Evolutionary conservation across 2,797 vertebrate genomes (phyloP), one percentile per base, ranked within the genome.

Genomic region (Menidia menidia): DNA sequence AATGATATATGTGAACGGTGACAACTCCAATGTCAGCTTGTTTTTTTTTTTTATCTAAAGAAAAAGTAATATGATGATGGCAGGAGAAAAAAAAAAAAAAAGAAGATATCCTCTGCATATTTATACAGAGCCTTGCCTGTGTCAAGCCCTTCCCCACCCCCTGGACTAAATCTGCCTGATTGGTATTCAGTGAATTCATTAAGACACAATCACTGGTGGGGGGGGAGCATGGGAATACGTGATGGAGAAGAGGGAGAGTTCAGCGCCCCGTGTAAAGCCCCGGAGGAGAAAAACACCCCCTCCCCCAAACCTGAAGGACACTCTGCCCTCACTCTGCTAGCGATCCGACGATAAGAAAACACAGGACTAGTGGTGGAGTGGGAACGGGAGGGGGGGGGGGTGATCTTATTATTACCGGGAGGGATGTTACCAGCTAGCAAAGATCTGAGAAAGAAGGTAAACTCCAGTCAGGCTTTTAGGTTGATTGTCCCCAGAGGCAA

Each of bases 111-210:
- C 63, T 75, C 64, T 75, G 75, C 86, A 88, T 89, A 85, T 80
- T 87, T 81, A 83, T 72, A 75, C 58, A 71, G 80, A 74, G 68
- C 76, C 67, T 73, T 39, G 67, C 71, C 80, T 72, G 63, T 75
- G 83, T 87, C 80, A 65, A 83, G 75, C 78, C 84, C 73, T 77
- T 77, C 87, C 87, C 88, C 85, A 80, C 88, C 87, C 90, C 83
- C 70, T 86, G 85, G 84, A 86, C 88, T 83, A 77, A 64, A 88
- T 74, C 87, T 51, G 78, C 78, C 88, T 93, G 75, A 92, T 94
- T 93, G 93, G 89, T 91, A 94, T 95, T 92, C 93, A 71, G 75
- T 80, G 87, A 93, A 93, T 93, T 94, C 90, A 93, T 91, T 90
- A 93, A 87, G 86, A 88, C 89, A 92, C 90, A 92, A 92, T 91